Percentiles rank a stretch among this genome's conserved stretches.
These are phyloP conservation scores for Arbacia lixula DNA, from an alignment of 53 echinoderm and acorn worm genomes.

Conservation along the genomic window DNA sequence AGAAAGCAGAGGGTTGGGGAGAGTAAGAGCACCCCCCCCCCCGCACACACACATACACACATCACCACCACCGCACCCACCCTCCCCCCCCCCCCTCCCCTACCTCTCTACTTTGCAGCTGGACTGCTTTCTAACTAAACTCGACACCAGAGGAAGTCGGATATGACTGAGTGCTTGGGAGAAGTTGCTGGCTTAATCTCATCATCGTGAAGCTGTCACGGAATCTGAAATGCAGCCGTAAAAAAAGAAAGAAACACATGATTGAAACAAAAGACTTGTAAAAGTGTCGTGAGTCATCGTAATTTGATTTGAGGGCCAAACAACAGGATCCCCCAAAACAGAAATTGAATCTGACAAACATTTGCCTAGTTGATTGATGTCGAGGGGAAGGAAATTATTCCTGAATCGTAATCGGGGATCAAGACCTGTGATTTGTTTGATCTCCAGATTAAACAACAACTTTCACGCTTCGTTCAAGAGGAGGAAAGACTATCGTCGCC, in stretches of 20 bases:
- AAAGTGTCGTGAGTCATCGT: slow-evolving; percentile 51
- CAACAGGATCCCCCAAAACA: too few relatives aligned
- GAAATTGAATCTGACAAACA: slow-evolving; percentile 47
- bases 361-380: slow-evolving; percentile 24
- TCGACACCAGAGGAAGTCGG: slow-evolving; percentile 18
- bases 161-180: slow-evolving; percentile 28
- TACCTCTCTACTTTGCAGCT: too few relatives aligned
- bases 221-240: slow-evolving; percentile 9
- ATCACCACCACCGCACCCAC: too few relatives aligned
- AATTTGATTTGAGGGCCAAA: slow-evolving; percentile 24
- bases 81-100: too few relatives aligned
- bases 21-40: too few relatives aligned
- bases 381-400: slow-evolving; percentile 11
- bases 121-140: slow-evolving; percentile 1
- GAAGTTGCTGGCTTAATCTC: slow-evolving; percentile 30
- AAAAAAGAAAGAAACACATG: background rate
- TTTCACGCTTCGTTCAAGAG: too few relatives aligned
- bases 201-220: slow-evolving; percentile 16
- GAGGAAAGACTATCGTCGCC: too few relatives aligned
- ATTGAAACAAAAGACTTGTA: slow-evolving; percentile 25
- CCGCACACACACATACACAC: too few relatives aligned
- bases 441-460: too few relatives aligned
- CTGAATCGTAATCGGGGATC: too few relatives aligned
- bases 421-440: too few relatives aligned
- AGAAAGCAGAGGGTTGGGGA: too few relatives aligned